Conservation (phyloP, 2,113 vertebrate species). For the Triplophysa rosa region DNA sequence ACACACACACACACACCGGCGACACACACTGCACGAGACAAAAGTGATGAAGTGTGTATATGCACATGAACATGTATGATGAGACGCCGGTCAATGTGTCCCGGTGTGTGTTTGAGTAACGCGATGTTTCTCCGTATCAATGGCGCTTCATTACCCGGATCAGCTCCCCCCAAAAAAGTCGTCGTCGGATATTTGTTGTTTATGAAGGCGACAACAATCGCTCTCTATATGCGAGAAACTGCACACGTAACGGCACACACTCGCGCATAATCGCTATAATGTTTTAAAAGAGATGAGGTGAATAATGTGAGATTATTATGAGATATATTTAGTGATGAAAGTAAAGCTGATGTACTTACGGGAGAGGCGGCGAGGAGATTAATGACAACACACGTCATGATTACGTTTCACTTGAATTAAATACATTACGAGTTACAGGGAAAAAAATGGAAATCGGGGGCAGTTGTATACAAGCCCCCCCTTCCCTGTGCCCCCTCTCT, state of each 20-base stretch:
- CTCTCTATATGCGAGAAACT: slow-evolving; percentile 53
- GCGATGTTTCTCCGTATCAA: slow-evolving; percentile 8
- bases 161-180: slow-evolving; percentile 56
- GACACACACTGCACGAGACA: slow-evolving; percentile 71
- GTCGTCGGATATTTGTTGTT: slow-evolving; percentile 64
- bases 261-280: slow-evolving; percentile 43
- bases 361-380: slow-evolving; percentile 83
- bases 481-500: slow-evolving; percentile 65
- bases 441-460: slow-evolving; percentile 74
- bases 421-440: slow-evolving; percentile 83
- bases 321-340: slow-evolving; percentile 72
- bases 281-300: slow-evolving; percentile 15
- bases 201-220: slow-evolving; percentile 61
- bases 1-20: slow-evolving; percentile 64
- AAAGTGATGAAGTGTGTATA: slow-evolving; percentile 63
- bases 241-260: neutral
- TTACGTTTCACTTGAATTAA: slow-evolving; percentile 86
- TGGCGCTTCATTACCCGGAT: slow-evolving; percentile 53
- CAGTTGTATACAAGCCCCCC: slow-evolving; percentile 81
- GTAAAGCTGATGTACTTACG: slow-evolving; percentile 83
- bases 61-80: slow-evolving; percentile 56
- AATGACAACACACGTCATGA: slow-evolving; percentile 85
- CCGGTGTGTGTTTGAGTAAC: slow-evolving; percentile 21
- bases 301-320: slow-evolving; percentile 59
- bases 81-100: slow-evolving; percentile 55